Percentiles rank a stretch among this genome's conserved stretches.
These are phyloP conservation scores for Labeo rohita DNA, from an alignment of 2,113 vertebrate species.

Conservation along the genomic window DNA sequence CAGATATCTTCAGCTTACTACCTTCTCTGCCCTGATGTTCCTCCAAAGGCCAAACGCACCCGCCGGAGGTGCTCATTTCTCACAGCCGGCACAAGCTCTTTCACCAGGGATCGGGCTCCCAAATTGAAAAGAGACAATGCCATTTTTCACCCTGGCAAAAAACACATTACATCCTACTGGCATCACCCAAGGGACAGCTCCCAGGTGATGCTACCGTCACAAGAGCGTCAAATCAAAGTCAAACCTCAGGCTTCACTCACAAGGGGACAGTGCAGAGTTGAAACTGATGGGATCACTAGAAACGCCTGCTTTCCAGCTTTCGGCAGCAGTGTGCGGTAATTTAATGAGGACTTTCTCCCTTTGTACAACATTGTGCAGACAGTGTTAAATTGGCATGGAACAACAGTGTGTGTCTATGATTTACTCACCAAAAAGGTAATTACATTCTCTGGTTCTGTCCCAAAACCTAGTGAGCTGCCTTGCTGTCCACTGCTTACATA, in stretches of 20 bases:
- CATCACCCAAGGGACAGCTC: slow-evolving; percentile 23
- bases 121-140: slow-evolving; percentile 53
- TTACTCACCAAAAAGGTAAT: background rate
- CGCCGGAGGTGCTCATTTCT: slow-evolving; percentile 31
- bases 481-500: background rate
- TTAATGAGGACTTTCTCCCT: background rate
- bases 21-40: background rate
- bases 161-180: slow-evolving; percentile 42
- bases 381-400: background rate
- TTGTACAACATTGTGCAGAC: background rate
- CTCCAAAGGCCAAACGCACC: slow-evolving; percentile 29
- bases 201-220: slow-evolving; percentile 23
- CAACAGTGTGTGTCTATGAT: background rate
- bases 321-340: background rate
- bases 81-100: slow-evolving; percentile 28
- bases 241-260: slow-evolving; percentile 22
- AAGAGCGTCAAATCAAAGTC: slow-evolving; percentile 22
- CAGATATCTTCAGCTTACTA: slow-evolving; percentile 17
- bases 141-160: slow-evolving; percentile 51
- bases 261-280: background rate
- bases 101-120: slow-evolving; percentile 27
- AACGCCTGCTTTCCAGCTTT: background rate
- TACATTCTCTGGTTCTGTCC: background rate
- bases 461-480: background rate
- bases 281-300: slow-evolving; percentile 10